Evolutionary conservation across 2,113 vertebrate genomes (phyloP), one percentile per base, ranked within the genome.

Genomic region (Quiscalus mexicanus): DNA sequence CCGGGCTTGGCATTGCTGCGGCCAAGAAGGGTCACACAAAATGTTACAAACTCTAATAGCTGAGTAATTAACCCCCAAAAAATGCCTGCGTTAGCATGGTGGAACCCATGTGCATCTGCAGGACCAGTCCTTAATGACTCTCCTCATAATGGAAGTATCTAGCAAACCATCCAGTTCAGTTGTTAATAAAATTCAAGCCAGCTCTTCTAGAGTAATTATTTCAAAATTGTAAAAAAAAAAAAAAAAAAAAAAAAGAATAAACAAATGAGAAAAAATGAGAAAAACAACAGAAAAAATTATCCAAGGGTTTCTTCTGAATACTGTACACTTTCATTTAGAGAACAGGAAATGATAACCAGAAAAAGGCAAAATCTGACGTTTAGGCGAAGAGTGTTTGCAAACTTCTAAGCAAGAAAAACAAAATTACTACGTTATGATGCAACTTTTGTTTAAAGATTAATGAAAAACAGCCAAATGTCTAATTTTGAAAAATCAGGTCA

Each of bases 401-500:
- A 80, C 52, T 52, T 78, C 53, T 50, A 73, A 69, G 70, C 28
- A 49, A 71, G 80, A 55, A 4, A 83, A 65, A 0, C 35, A 41
- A 56, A 87, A 50, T 52, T n/a, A 73, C n/a, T 55, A 11, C 6
- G 37, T 47, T 28, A 52, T 67, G 80, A 84, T 0, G 7, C 37
- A 87, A 89, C 60, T 53, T 87, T 19, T 45, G 11, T 69, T 91
- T 55, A 90, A 84, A 89, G 47, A 78, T 68, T 68, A 84, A 87
- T 50, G 52, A 87, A 73, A 86, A 73, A 0, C 53, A 81, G 73
- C 20, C 69, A 65, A 92, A 70, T 16, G 53, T 63, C 69, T 5
- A 41, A 35, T 23, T 87, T 35, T 73, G 53, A 49, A 82, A 86
- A 84, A 55, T 45, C 80, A 42, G 68, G 53, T 71, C 64, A 87